Base-by-base conservation (phyloP, 2,113 vertebrate genomes). In the Poicephalus gulielmi region DNA sequence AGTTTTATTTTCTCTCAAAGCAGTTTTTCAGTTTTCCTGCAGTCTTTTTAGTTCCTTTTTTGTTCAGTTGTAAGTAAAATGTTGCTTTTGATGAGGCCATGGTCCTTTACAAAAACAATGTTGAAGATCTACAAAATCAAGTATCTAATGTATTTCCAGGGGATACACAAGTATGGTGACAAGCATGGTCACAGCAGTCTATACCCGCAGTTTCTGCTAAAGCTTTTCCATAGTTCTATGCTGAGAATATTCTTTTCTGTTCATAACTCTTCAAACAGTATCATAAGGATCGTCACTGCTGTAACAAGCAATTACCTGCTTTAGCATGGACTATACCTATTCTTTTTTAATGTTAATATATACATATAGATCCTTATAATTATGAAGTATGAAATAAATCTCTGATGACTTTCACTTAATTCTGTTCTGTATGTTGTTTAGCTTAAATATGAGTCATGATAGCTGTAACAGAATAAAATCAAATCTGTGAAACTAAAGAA, bases 401-500 rank as follows among this genome's bases (percentile, higher is more conserved):
- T 91, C 30, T 57, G 33, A 62, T 68, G 86, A 53, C 71, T 80
- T 89, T 59, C 3, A 60, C 82, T 83, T 79, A 67, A 84, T 88
- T 85, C 35, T 66, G 11, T 90, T 74, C 52, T 80, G 41, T 75
- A 23, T 73, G 33, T 83, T 79, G 28, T 59, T 28, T 84, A 68
- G 12, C 78, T 83, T 82, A 64, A 43, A 41, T 75, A 4, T 66
- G 79, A 94, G 59, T 89, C 3, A 0, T 66, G 64, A 84, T 83
- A 78, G 19, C 73, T 67, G 24, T 78, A 64, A 53, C 25, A 71
- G 78, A 90, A 83, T 59, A 22, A 88, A 86, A 71, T 87, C 67
- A 74, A 25, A 63, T 78, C 88, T 90, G 74, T 84, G 89, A 81
- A 87, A 35, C 49, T 47, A 66, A 88, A 79, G 80, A 88, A 70